Conservation (phyloP, 2,888 invertebrate genomes). For the Petrolisthes manimaculis region DNA sequence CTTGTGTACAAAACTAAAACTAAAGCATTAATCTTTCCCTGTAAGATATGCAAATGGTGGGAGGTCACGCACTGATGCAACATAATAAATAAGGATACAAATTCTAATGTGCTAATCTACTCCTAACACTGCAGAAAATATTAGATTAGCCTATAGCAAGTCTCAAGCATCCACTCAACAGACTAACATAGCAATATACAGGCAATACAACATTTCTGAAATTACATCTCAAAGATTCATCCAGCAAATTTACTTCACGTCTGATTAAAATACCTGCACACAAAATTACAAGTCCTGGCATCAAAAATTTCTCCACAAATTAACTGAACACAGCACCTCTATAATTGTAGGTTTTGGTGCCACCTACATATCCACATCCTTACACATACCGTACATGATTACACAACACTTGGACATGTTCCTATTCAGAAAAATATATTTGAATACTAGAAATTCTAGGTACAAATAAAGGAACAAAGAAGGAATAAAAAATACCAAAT, state of each 20-base stretch:
- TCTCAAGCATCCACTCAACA: slow-evolving; percentile 47
- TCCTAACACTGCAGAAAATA: slow-evolving; percentile 46
- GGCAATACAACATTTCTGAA: slow-evolving; percentile 25
- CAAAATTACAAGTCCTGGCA: slow-evolving; percentile 22
- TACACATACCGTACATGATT: slow-evolving; percentile 33
- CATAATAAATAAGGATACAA: slow-evolving; percentile 49
- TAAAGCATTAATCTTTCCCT: slow-evolving; percentile 43
- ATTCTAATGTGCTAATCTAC: slow-evolving; percentile 50
- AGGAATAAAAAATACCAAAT: slow-evolving; percentile 30
- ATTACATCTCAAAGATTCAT: slow-evolving; percentile 19
- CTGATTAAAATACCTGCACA: slow-evolving; percentile 32
- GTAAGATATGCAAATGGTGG: slow-evolving; percentile 33
- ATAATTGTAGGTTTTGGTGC: slow-evolving; percentile 37
- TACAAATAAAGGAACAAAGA: slow-evolving; percentile 11
- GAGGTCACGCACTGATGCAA: slow-evolving; percentile 28
- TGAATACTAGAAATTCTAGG: slow-evolving; percentile 29
- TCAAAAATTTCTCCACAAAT: slow-evolving; percentile 34
- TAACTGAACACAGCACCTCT: slow-evolving; percentile 41
- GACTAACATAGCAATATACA: slow-evolving; percentile 42
- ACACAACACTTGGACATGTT: slow-evolving; percentile 31
- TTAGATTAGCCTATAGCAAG: slow-evolving; percentile 43
- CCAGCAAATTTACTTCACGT: slow-evolving; percentile 24
- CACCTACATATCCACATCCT: slow-evolving; percentile 25
- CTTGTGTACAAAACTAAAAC: slow-evolving; percentile 49
- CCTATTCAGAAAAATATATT: slow-evolving; percentile 35